Evolutionary conservation across 2,888 invertebrate genomes (phyloP).

Genomic region (Neoitamus cyanurus): DNA sequence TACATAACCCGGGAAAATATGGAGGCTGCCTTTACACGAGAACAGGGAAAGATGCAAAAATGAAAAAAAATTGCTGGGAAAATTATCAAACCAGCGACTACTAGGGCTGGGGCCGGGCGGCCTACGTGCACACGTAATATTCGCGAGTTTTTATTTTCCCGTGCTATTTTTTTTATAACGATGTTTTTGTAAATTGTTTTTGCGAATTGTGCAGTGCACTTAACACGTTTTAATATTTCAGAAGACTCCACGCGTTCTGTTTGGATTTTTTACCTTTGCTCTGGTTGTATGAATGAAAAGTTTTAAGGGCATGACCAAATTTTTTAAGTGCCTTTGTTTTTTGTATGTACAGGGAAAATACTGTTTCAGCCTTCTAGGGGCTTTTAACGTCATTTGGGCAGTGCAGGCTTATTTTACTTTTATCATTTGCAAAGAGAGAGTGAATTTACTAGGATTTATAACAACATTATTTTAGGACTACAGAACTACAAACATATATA

Average conservation of each 20-base stretch:
- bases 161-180: neutral
- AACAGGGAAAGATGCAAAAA: neutral
- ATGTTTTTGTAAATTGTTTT: conserved; percentile 19
- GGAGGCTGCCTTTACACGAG: neutral
- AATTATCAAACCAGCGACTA: neutral
- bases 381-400: neutral
- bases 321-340: neutral
- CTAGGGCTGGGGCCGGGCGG: neutral
- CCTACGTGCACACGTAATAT: neutral
- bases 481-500: too few relatives aligned
- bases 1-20: conserved; percentile 12
- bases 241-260: neutral
- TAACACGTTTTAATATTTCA: conserved; percentile 15
- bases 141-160: neutral
- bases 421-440: too few relatives aligned
- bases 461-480: too few relatives aligned
- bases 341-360: neutral
- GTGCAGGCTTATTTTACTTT: neutral
- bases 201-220: conserved; percentile 5
- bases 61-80: neutral
- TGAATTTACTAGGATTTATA: too few relatives aligned
- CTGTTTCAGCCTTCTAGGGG: neutral
- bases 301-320: neutral
- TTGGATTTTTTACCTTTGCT: neutral
- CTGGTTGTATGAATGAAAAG: neutral